These are phyloP conservation scores for Leptinotarsa haldemani DNA, from an alignment of 2,888 invertebrate species.

Conservation along the genomic window DNA sequence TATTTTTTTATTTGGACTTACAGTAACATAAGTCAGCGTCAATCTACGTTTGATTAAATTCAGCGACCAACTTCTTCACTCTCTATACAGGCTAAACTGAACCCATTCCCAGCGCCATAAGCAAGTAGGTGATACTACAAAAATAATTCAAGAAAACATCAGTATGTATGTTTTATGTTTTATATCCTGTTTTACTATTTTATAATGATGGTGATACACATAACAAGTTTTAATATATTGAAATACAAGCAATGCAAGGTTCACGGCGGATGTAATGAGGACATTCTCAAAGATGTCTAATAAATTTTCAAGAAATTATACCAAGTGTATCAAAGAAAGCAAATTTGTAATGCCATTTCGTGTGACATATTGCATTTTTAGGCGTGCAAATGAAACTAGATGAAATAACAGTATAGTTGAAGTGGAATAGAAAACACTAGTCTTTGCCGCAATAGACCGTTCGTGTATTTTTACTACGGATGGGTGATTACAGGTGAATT, in stretches of 20 bases:
- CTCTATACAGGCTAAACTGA: background rate
- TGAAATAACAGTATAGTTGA: too few relatives aligned
- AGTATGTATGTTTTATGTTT: conserved; percentile 42
- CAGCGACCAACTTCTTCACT: too few relatives aligned
- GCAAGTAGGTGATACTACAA: conserved; percentile 27
- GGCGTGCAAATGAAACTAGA: too few relatives aligned
- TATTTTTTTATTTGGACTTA: too few relatives aligned
- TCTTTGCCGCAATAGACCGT: too few relatives aligned
- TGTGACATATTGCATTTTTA: background rate
- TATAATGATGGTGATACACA: conserved; percentile 40
- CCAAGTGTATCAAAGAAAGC: background rate
- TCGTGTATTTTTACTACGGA: too few relatives aligned
- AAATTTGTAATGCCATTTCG: background rate
- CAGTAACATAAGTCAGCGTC: too few relatives aligned
- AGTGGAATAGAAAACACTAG: too few relatives aligned
- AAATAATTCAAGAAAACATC: conserved; percentile 42
- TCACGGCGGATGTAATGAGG: conserved; percentile 28
- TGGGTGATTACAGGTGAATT: too few relatives aligned
- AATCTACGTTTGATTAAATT: too few relatives aligned
- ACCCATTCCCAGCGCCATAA: conserved; percentile 14
- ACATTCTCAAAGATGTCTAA: conserved; percentile 27
- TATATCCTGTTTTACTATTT: conserved; percentile 41
- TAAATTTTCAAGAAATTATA: conserved; percentile 12
- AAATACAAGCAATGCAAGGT: conserved; percentile 27
- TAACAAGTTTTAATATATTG: conserved; percentile 36